phyloP scores from a whole-genome alignment of 2,113 vertebrate species.

The Oryzias woworae region DNA sequence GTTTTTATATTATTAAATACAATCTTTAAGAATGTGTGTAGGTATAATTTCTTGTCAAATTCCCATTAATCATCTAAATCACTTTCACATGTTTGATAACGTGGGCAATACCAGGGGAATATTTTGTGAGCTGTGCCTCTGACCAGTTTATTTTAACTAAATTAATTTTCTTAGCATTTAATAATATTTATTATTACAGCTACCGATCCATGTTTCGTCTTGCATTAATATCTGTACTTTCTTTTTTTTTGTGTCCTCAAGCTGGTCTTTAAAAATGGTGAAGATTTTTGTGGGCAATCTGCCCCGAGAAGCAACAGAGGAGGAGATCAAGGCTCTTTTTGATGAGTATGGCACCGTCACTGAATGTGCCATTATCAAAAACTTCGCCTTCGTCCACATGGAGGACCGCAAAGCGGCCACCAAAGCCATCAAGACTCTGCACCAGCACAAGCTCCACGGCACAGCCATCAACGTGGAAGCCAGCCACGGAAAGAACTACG shows the following conservation, averaged over 20 bases:
- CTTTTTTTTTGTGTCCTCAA: background rate
- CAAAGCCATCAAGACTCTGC: conserved; percentile 79
- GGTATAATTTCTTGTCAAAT: no score
- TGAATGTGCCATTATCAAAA: conserved; percentile 82
- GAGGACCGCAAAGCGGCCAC: conserved; percentile 80
- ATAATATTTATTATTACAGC: no score
- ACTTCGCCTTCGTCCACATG: conserved; percentile 84
- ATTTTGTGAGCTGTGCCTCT: no score
- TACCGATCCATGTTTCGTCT: no score
- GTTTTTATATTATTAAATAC: no score
- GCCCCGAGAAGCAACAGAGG: conserved; percentile 73
- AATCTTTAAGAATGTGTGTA: no score
- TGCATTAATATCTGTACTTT: accelerated
- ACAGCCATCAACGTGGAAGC: conserved; percentile 81
- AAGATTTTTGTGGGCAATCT: conserved; percentile 84
- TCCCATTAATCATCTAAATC: no score
- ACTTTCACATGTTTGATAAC: no score
- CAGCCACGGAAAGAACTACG: conserved; percentile 79
- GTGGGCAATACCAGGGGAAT: no score
- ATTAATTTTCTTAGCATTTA: no score
- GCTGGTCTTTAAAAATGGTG: conserved; percentile 66
- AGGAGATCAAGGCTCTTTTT: conserved; percentile 78
- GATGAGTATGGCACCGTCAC: conserved; percentile 75
- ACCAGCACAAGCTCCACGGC: conserved; percentile 79
- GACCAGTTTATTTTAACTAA: no score